phyloP scores from a whole-genome alignment of 2,113 vertebrate species.

The Mormyrus lacerda region DNA sequence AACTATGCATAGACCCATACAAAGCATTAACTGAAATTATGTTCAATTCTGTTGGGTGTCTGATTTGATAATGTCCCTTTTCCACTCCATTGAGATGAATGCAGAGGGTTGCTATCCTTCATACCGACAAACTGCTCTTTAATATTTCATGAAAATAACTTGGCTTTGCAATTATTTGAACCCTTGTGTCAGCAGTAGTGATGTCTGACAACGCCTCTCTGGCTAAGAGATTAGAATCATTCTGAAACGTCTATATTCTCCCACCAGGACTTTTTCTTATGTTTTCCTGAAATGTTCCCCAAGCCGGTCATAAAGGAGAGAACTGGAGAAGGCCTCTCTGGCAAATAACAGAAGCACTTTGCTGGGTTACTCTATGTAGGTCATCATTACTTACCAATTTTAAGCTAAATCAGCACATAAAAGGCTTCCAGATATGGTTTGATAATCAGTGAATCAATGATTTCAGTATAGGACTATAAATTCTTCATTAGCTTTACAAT shows the following conservation, averaged over 20 bases:
- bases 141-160: constrained; percentile 35
- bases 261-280: constrained; percentile 26
- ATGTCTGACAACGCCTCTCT: constrained; percentile 24
- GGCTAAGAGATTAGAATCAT: constrained; percentile 25
- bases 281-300: constrained; percentile 23
- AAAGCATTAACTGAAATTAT: neutral
- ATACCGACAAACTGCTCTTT: neutral
- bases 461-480: neutral
- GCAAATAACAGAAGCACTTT: constrained; percentile 19
- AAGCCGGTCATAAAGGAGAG: neutral
- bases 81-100: constrained; percentile 1
- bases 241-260: constrained; percentile 35
- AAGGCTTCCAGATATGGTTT: neutral
- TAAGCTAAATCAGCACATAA: neutral
- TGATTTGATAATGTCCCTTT: constrained; percentile 4
- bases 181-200: constrained; percentile 25
- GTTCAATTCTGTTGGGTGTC: neutral
- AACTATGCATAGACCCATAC: neutral
- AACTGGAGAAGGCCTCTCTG: neutral
- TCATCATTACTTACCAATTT: constrained; percentile 4
- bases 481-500: neutral
- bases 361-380: neutral
- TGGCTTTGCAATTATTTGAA: constrained; percentile 31
- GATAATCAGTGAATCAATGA: neutral
- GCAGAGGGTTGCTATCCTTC: constrained; percentile 1